A percentile compares a stretch with the other conserved stretches of the same genome.
phyloP scores from a whole-genome alignment of 1,140 invertebrate species.

The Ceratina calcarata region DNA sequence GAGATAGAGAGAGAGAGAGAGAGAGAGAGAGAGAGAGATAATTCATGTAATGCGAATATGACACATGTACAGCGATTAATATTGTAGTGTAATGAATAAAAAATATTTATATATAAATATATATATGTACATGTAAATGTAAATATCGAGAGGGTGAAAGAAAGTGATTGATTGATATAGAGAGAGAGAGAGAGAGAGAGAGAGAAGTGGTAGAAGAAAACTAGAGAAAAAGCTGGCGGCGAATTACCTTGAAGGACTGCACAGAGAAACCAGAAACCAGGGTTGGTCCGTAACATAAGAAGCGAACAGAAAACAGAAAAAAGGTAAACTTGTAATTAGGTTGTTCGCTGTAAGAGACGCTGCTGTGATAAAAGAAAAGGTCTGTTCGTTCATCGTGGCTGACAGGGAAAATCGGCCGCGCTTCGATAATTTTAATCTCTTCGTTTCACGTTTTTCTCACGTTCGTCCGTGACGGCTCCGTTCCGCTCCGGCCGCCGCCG shows the following conservation, averaged over 20 bases:
- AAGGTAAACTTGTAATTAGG: conserved; percentile 73
- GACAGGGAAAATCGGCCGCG: not conserved
- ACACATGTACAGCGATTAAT: conserved; percentile 18
- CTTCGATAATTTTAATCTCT: conserved; percentile 23
- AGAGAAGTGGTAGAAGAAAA: conserved; percentile 47
- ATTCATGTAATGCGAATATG: conserved; percentile 39
- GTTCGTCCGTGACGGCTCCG: not conserved
- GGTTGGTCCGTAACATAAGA: conserved; percentile 76
- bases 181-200: too few species aligned
- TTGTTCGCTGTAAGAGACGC: conserved; percentile 66
- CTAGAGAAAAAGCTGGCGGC: conserved; percentile 67
- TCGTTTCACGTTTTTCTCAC: not conserved
- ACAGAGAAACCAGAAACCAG: conserved; percentile 77
- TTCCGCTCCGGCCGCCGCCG: not conserved
- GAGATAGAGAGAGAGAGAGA: conserved; percentile 16
- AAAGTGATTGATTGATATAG: not conserved
- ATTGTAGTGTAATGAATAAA: conserved; percentile 40
- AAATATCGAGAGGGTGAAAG: conserved; percentile 16
- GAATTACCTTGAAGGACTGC: conserved; percentile 78
- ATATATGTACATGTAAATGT: conserved; percentile 32
- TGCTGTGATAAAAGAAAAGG: conserved; percentile 48
- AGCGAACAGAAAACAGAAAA: conserved; percentile 77
- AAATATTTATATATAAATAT: conserved; percentile 46
- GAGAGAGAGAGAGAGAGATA: conserved; percentile 12
- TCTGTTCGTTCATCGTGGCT: conserved; percentile 25